Percentiles rank a stretch among this genome's conserved stretches.
phyloP scores from a whole-genome alignment of 2,113 vertebrate species.

The Mohoua ochrocephala region DNA sequence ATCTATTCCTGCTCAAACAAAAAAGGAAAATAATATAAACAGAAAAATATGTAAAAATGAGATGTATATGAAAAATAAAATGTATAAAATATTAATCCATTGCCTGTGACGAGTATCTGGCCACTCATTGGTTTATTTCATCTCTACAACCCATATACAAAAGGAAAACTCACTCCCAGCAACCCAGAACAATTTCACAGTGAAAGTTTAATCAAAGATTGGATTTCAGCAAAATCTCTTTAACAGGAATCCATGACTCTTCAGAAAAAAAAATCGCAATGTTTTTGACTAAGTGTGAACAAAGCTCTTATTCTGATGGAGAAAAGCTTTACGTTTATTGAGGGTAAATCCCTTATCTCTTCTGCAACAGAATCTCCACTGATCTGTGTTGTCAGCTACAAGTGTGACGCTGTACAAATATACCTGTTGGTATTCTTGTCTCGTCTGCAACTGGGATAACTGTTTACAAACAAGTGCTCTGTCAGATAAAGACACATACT shows the following conservation, averaged over 20 bases:
- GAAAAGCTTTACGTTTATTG: slow-evolving; percentile 33
- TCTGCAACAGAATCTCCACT: slow-evolving; percentile 37
- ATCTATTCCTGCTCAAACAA: background rate
- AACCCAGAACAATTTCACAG: slow-evolving; percentile 36
- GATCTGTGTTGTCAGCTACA: slow-evolving; percentile 10
- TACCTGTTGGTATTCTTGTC: slow-evolving; percentile 39
- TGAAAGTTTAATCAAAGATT: slow-evolving; percentile 30
- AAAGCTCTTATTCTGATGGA: slow-evolving; percentile 9
- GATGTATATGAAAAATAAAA: background rate
- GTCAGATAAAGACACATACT: background rate
- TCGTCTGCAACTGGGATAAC: background rate
- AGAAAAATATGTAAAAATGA: background rate
- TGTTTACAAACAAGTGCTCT: slow-evolving; percentile 40
- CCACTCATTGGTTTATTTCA: background rate
- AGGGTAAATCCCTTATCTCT: slow-evolving; percentile 52
- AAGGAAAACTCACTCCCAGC: slow-evolving; percentile 14
- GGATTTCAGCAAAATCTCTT: slow-evolving; percentile 34
- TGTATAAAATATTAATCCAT: background rate
- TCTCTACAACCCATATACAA: background rate
- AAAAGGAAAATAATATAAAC: background rate
- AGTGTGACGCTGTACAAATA: background rate
- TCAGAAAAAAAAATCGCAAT: background rate
- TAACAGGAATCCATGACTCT: slow-evolving; percentile 39
- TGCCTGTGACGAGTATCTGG: background rate
- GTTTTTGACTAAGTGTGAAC: slow-evolving; percentile 23